These are phyloP conservation scores for Zaprionus tsacasi DNA, from an alignment of 1,140 invertebrate species.

Conservation along the genomic window DNA sequence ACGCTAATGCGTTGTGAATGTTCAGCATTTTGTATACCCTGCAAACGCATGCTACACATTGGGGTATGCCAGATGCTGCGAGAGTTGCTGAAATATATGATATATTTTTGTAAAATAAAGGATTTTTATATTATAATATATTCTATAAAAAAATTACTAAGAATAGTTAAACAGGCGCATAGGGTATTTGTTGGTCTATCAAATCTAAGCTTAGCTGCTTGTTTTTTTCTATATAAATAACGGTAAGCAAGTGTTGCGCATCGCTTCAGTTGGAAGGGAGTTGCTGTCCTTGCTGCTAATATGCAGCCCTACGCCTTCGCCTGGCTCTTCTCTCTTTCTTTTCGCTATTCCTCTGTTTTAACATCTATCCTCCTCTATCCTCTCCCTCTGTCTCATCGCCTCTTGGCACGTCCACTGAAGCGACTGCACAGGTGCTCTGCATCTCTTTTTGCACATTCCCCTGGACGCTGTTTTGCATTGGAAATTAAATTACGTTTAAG, in stretches of 20 bases:
- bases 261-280: constrained; percentile 20
- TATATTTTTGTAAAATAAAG: too few species aligned
- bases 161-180: not conserved
- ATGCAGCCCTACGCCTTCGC: constrained; percentile 15
- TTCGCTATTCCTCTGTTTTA: not conserved
- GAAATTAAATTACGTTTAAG: constrained; percentile 71
- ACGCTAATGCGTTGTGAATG: constrained; percentile 78
- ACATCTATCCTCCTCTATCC: constrained; percentile 8
- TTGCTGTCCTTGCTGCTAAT: constrained; percentile 42
- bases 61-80: not conserved
- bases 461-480: constrained; percentile 46
- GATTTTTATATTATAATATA: too few species aligned
- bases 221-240: constrained; percentile 52
- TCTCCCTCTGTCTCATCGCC: not conserved
- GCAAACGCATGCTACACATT: not conserved
- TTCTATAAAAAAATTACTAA: not conserved
- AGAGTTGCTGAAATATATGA: not conserved
- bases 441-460: constrained; percentile 10
- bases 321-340: not conserved
- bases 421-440: constrained; percentile 55
- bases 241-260: constrained; percentile 48
- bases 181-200: constrained; percentile 18
- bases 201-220: not conserved
- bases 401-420: not conserved
- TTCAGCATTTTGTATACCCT: constrained; percentile 56